Evolutionary conservation across 2,113 vertebrate genomes (phyloP).

Genomic region (Colius striatus): DNA sequence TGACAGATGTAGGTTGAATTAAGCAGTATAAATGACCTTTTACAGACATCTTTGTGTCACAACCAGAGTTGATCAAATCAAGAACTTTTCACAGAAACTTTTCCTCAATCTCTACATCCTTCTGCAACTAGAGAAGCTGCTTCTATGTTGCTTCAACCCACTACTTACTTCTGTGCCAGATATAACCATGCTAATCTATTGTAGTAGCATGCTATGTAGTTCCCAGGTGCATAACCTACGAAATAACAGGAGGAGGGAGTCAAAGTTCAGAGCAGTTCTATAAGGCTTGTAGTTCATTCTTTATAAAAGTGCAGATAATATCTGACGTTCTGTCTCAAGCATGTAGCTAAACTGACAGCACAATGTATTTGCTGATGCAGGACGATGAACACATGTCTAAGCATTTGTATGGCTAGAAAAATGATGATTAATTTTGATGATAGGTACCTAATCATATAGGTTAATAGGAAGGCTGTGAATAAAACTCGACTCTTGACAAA

Average conservation of each 20-base stretch:
- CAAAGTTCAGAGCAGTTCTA: background rate
- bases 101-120: background rate
- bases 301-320: background rate
- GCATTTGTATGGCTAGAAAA: background rate
- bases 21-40: background rate
- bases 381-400: background rate
- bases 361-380: background rate
- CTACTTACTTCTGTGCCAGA: background rate
- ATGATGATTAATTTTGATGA: background rate
- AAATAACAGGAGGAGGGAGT: background rate
- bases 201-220: fast-evolving
- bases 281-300: fast-evolving
- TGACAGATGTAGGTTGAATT: background rate
- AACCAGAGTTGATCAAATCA: background rate
- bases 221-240: background rate
- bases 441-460: background rate
- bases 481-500: background rate
- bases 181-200: background rate
- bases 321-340: background rate
- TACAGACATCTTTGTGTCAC: background rate
- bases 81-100: background rate
- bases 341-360: background rate
- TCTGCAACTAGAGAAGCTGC: background rate
- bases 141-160: background rate
- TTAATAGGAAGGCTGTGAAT: background rate